Evolutionary conservation across 1,140 invertebrate genomes (phyloP), one percentile per base, ranked within the genome.

Genomic region (Atta texana): DNA sequence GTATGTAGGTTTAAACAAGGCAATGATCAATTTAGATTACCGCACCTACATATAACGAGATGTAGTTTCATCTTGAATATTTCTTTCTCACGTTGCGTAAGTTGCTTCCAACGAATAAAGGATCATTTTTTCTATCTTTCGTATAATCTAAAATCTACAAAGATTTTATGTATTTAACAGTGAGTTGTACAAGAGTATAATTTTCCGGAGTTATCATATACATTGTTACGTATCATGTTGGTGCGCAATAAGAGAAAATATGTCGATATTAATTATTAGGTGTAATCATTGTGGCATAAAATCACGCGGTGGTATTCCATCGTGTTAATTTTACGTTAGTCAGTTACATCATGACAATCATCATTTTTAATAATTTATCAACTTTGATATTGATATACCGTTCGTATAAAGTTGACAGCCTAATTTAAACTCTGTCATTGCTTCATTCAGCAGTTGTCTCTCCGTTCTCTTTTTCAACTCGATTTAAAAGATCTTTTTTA

Each of bases 1-100:
- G 66, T 85, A 86, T 88, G 81, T 91, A 89, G 69, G 82, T 80
- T 91, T 89, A 90, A 88, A 91, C 61, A 89, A 91, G 87, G 85
- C 90, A 87, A 89, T 77, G 90, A 91, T 91, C 90, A 57, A 63
- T 87, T 66, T 64, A 89, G 90, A 91, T 91, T 88, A 66, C 44
- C 49, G 10, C 31, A 31, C 44, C 55, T 57, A 61, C 61, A 57
- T 74, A 68, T 55, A 78, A 74, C 59, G 31, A 75, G 68, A 63
- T 86, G 49, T 64, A 66, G 66, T 80, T 85, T 89, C 51, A 68
- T 89, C 12, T 86, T 86, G 44, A 66, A 53, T 34, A 31, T 82
- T 88, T 53, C 44, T 88, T 75, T 80, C 80, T 61, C 75, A 55
- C 24, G 10, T 90, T 88, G 69, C 86, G 71, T 57, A 88, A 72